These are phyloP conservation scores for Grammomys dolichurus DNA, from an alignment of 2,113 vertebrate genomes.

Conservation along the genomic window DNA sequence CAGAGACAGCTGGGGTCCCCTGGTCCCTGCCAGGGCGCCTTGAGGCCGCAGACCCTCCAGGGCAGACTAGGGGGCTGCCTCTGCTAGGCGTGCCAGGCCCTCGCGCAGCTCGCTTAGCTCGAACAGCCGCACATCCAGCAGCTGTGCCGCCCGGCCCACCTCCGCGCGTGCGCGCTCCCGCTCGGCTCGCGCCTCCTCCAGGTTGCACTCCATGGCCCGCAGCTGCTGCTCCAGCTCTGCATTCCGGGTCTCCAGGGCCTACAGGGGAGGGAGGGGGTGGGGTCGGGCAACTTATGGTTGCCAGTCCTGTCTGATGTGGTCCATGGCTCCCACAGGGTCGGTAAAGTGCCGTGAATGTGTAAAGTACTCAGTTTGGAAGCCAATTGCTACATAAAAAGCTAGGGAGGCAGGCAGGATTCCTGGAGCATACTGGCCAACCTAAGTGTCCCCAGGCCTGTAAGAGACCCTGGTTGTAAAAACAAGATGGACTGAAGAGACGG, in stretches of 20 bases:
- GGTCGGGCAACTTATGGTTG: not conserved
- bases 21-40: not conserved
- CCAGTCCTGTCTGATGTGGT: no score
- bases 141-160: constrained; percentile 92
- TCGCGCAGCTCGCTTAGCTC: constrained; percentile 96
- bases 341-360: not conserved
- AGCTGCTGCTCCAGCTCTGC: constrained; percentile 93
- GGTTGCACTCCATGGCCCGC: constrained; percentile 90
- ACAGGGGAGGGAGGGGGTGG: not conserved
- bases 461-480: not conserved
- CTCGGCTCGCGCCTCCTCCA: constrained; percentile 90
- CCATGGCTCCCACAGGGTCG: not conserved
- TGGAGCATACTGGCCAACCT: not conserved
- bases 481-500: not conserved
- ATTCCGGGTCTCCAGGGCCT: constrained; percentile 95
- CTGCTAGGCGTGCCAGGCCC: constrained; percentile 94
- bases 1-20: not conserved
- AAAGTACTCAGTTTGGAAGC: not conserved
- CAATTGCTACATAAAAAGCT: not conserved
- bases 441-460: no score
- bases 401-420: not conserved
- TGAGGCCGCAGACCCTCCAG: not conserved
- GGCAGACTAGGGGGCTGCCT: constrained; percentile 84
- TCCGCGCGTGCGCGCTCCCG: constrained; percentile 92
- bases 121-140: constrained; percentile 96